Evolutionary conservation across 2,888 invertebrate genomes (phyloP), one percentile per base, ranked within the genome.

Genomic region (Lycophotia porphyrea): DNA sequence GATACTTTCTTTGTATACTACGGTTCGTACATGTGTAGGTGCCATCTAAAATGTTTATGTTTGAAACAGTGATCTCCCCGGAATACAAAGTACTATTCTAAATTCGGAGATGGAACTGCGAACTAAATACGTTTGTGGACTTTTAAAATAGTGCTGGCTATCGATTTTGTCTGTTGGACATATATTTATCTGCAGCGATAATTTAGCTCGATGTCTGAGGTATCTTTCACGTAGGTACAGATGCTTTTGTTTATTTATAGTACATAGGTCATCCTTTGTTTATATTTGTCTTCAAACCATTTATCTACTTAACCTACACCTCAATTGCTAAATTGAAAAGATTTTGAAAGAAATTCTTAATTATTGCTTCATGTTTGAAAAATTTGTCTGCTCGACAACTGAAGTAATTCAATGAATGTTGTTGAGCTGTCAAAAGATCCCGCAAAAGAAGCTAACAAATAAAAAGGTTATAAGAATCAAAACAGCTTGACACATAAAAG

Each of bases 121-220:
- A 76, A 80, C 79, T 42, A 80, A 73, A 85, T 87, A 85, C 63
- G 78, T 82, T 79, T 73, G 39, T 71, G 67, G 72, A 64, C 68
- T 80, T 84, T 76, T 70, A 86, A 84, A 88, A 88, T 88, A 87
- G 84, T 66, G 49, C n/a, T 75, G 44, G 55, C 27, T 58, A 88
- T 86, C 76, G 86, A 87, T 81, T 87, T 78, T 69, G 70, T 76
- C 67, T 70, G 55, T 55, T 64, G 31, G 34, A 34, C 8, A 76
- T 75, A 80, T 71, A 71, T 73, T 70, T 70, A 65, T 63, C 64
- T 49, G 31, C 34, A 63, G 15, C 11, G 2, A 18, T 36, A 79
- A 58, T 8, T 78, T 52, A 15, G 31, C n/a, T 44, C 15, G 5
- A 31, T 36, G 7, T 42, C 31, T 34, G 15, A 52, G 13, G 5